Evolutionary conservation across 2,888 invertebrate genomes (phyloP).

Genomic region (Orchestes rusci): DNA sequence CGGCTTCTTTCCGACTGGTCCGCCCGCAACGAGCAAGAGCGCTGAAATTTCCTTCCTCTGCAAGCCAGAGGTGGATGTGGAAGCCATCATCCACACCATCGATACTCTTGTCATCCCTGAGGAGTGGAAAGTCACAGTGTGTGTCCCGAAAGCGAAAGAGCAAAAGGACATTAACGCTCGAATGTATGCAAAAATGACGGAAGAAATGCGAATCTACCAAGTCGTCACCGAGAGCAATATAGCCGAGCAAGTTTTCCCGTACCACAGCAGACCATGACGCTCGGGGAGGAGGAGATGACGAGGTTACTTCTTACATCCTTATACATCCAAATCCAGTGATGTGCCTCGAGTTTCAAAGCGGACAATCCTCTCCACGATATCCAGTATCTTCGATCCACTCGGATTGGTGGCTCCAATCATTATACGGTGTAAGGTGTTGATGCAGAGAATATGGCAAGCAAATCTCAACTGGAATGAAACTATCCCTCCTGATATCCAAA

Average conservation of each 20-base stretch:
- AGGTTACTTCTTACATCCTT: too few relatives aligned
- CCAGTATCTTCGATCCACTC: too few relatives aligned
- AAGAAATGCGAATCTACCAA: constrained; percentile 7
- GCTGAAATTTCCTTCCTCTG: constrained; percentile 1
- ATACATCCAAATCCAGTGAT: too few relatives aligned
- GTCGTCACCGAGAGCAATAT: constrained; percentile 8
- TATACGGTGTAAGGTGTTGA: too few relatives aligned
- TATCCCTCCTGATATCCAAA: too few relatives aligned
- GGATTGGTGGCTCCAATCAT: too few relatives aligned
- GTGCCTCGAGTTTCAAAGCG: too few relatives aligned
- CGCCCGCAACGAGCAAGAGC: constrained; percentile 5
- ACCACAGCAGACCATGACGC: constrained; percentile 9
- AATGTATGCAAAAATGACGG: constrained; percentile 6
- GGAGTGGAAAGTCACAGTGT: constrained; percentile 1
- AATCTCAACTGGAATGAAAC: too few relatives aligned
- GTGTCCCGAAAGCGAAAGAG: constrained; percentile 5
- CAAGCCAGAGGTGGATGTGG: neutral
- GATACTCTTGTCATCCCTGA: constrained; percentile 1
- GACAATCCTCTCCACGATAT: too few relatives aligned
- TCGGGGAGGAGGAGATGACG: too few relatives aligned
- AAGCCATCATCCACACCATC: neutral
- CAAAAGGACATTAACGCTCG: constrained; percentile 5
- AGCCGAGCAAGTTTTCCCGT: constrained; percentile 1
- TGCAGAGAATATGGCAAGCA: too few relatives aligned
- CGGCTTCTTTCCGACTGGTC: constrained; percentile 3